These are phyloP conservation scores for Scomber scombrus DNA, from an alignment of 2,113 vertebrate genomes.

Conservation along the genomic window DNA sequence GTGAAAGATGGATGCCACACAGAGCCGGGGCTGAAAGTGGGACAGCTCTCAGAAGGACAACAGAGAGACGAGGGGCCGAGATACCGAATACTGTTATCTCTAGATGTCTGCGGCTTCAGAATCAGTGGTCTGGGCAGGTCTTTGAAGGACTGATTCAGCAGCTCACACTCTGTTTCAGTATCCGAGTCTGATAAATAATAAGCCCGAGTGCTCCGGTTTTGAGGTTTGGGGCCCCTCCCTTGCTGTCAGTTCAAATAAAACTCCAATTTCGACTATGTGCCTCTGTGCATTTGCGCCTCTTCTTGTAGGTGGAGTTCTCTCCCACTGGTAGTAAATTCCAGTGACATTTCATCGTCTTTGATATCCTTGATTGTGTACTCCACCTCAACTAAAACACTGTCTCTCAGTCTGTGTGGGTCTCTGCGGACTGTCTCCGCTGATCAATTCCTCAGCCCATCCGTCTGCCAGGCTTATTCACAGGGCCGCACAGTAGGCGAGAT, in stretches of 20 bases:
- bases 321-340: slow-evolving; percentile 48
- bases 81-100: slow-evolving; percentile 35
- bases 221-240: slow-evolving; percentile 19
- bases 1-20: slow-evolving; percentile 78
- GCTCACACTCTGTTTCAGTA: slow-evolving; percentile 20
- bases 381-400: slow-evolving; percentile 58
- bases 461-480: slow-evolving; percentile 68
- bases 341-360: slow-evolving; percentile 67
- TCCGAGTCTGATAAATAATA: slow-evolving; percentile 49
- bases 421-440: slow-evolving; percentile 63
- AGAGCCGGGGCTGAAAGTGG: slow-evolving; percentile 71
- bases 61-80: slow-evolving; percentile 5
- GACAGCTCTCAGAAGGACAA: slow-evolving; percentile 78
- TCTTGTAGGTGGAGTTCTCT: slow-evolving; percentile 26
- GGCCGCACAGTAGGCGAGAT: slow-evolving; percentile 57
- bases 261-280: slow-evolving; percentile 24
- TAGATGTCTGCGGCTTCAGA: slow-evolving; percentile 10
- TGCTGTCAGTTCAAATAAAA: slow-evolving; percentile 39
- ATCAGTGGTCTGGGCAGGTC: slow-evolving; percentile 6
- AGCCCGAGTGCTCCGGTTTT: slow-evolving; percentile 15
- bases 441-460: slow-evolving; percentile 75
- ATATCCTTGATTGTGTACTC: slow-evolving; percentile 67
- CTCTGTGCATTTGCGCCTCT: slow-evolving; percentile 11
- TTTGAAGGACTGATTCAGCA: slow-evolving; percentile 47
- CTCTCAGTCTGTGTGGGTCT: slow-evolving; percentile 56